Evolutionary conservation across 1,140 invertebrate genomes (phyloP), one percentile per base, ranked within the genome.

Genomic region (Heliconius melpomene): DNA sequence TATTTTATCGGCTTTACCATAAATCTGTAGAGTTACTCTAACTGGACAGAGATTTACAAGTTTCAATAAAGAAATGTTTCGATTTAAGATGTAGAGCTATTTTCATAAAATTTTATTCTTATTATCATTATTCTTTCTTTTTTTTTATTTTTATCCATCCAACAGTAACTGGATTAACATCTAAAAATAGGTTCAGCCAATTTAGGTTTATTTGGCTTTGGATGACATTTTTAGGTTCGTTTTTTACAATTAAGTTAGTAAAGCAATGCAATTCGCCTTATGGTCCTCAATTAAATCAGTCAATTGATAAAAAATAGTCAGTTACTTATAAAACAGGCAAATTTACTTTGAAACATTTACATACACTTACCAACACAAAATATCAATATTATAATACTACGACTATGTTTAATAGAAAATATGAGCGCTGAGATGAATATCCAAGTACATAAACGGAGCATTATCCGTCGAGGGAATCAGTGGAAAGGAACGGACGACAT

Each of bases 1-100:
- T 66, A 66, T 26, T 66, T 66, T 66, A 66, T 66, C 60, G 60
- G 60, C 26, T 66, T 66, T 29, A 16, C 3, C 60, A 66, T 66
- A 66, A 66, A 66, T 66, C 60, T n/a, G 23, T 66, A 16, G 23
- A 66, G 23, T 66, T 66, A 66, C 60, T n/a, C 16, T 29, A 66
- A 66, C 60, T 66, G 60, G 60, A 29, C 60, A 26, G 60, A 66
- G 60, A 66, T 29, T 66, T 66, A 66, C 26, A 66, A 66, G 60
- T 29, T 66, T 13, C 60, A 26, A 26, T 66, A 66, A 66, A 66
- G 26, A 66, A 66, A 26, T 66, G 60, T 29, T 66, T 66, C 60
- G 60, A 66, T 29, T 29, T 26, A 26, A 66, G 26, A 66, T 29
- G 57, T 23, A 11, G 23, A 23, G 57, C 3, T 60, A 7, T 66